These are phyloP conservation scores for Polydrusus cervinus DNA, from an alignment of 2,888 invertebrate genomes.

Conservation along the genomic window DNA sequence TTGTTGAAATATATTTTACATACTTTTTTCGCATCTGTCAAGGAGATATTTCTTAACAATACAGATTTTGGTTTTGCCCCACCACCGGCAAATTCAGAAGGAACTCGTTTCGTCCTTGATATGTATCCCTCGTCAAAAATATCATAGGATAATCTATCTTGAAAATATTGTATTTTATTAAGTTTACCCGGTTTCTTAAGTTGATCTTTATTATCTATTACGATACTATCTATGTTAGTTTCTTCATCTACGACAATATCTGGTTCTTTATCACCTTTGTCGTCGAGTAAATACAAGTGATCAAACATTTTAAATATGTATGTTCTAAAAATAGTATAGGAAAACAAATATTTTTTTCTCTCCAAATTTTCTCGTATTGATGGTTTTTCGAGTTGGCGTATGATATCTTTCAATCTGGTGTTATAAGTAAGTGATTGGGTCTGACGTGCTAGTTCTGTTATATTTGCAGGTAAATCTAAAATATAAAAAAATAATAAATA, in stretches of 20 bases:
- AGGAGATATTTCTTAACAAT: slow-evolving; percentile 9
- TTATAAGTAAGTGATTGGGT: slow-evolving; percentile 31
- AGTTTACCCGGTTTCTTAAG: neutral
- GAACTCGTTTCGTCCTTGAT: slow-evolving; percentile 50
- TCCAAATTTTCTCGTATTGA: slow-evolving; percentile 57
- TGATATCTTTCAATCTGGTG: slow-evolving; percentile 52
- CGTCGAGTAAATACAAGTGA: slow-evolving; percentile 51
- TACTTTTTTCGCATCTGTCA: slow-evolving; percentile 41
- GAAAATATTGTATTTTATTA: slow-evolving; percentile 36
- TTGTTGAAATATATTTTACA: slow-evolving; percentile 43
- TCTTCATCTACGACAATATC: too few species aligned
- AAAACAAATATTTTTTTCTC: slow-evolving; percentile 56
- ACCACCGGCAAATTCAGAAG: slow-evolving; percentile 26
- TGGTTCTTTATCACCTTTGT: too few species aligned
- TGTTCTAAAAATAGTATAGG: slow-evolving; percentile 55
- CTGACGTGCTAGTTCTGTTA: neutral
- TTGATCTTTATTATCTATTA: too few species aligned
- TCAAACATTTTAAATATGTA: slow-evolving; percentile 55
- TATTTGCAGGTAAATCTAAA: neutral
- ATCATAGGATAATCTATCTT: slow-evolving; percentile 57
- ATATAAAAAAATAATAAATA: neutral
- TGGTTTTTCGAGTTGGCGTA: slow-evolving; percentile 57
- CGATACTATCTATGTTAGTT: too few species aligned
- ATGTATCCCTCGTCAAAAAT: slow-evolving; percentile 56
- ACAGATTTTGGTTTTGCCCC: slow-evolving; percentile 52